Base-by-base conservation (phyloP, 2,888 invertebrate genomes). In the Mesorhabditis sp. region DNA sequence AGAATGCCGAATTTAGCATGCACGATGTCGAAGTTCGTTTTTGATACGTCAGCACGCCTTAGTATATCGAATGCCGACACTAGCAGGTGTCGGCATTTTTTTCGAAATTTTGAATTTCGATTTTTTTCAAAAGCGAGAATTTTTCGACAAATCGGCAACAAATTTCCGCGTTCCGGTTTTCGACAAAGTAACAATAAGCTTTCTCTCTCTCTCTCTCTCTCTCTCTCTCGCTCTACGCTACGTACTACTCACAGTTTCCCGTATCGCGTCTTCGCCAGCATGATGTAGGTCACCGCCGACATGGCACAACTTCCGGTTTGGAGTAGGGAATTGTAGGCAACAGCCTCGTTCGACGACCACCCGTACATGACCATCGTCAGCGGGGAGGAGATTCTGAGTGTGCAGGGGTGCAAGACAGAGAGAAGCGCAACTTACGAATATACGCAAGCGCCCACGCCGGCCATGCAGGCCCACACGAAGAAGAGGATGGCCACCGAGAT, bases 351-450 rank as follows among this genome's bases (percentile, higher is more conserved):
- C 5, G 62, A 62, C n/a, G 64, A 63, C 68, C 68, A 68, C 28
- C 50, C 63, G 64, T 45, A 68, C 68, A 68, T 68, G 0, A 45
- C 68, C 43, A 68, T 68, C 13, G 64, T 68, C 4, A 64, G 45
- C 13, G 68, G 68, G 4, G 68, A 68, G n/a, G 63, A 44, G 50
- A 68, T 50, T 65, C 68, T 68, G 50, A 28, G 50, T 41, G n/a
- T 50, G n/a, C 1, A n/a, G 10, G 58, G 58, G 7, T 50, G 7
- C 10, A 1, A n/a, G 58, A n/a, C n/a, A n/a, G n/a, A n/a, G n/a
- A n/a, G 58, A 50, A 28, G 28, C 28, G 1, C 1, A 28, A 64
- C 68, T 41, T 64, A 68, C 68, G 63, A 62, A 45, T 68, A 62
- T 6, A 64, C 43, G 43, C 43, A 43, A 10, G 69, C 65, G 42